Evolutionary conservation across 2,113 vertebrate species (phyloP), one percentile per base, ranked within the genome.

Genomic region (Tauraco erythrolophus): DNA sequence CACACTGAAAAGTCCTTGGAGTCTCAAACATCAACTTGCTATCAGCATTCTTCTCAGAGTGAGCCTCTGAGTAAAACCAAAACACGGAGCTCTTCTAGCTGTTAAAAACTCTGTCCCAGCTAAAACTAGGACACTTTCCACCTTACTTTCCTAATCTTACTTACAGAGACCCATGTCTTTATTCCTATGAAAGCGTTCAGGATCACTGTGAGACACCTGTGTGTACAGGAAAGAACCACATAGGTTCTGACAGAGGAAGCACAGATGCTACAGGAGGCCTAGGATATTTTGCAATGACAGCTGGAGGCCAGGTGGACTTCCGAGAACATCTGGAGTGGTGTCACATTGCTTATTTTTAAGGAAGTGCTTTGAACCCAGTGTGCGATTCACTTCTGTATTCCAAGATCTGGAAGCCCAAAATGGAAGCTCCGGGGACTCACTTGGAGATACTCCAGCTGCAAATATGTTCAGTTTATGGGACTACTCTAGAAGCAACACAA

Each of bases 291-390:
- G 14, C 11, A 68, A 35, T 71, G 25, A 39, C 62, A 87, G 11
- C 11, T 76, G 71, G n/a, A 72, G 19, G 11, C 43, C 43, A 60
- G 14, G 3, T 0, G 0, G 12, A 51, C 8, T 25, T 69, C 30
- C 45, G 72, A 72, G 76, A 89, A 21, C 24, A 35, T 39, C 35
- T 43, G 16, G 12, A 82, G 11, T n/a, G 3, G 10, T 60, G 19
- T 6, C 5, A 8, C 10, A 10, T 11, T 41, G 10, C 24, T 66
- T 54, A 41, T 50, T 82, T 66, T 68, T 51, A 31, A 15, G 19
- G 22, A 71, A 68, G 9, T 14, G 5, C n/a, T n/a, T 37, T 51
- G 54, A 89, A 81, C 4, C 3, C 18, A 51, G 7, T 6, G 5
- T 72, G 16, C 21, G 46, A 69, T 30, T 84, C 24, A 69, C 4